Evolutionary conservation across 2,797 vertebrate species (phyloP).

Genomic region (Emys orbicularis): DNA sequence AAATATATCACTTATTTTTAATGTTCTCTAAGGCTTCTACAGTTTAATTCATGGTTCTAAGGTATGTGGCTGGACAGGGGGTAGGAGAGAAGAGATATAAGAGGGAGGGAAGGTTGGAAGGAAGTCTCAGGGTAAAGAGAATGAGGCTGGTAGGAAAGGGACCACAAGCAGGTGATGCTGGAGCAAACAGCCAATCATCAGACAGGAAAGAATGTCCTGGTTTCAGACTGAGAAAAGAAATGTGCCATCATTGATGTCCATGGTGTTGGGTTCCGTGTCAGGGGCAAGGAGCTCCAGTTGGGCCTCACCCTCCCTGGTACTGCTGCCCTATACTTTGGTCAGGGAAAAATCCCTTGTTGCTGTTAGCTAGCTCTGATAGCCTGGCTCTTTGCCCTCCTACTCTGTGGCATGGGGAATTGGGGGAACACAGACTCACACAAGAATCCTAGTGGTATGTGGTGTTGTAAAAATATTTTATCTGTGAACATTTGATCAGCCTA

Average conservation of each 20-base stretch:
- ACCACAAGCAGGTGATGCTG: neutral
- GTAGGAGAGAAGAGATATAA: neutral
- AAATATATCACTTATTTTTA: neutral
- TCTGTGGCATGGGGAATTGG: neutral
- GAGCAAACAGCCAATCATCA: neutral
- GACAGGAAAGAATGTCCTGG: neutral
- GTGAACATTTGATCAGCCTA: neutral
- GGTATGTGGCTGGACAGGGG: neutral
- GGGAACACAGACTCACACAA: neutral
- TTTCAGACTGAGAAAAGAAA: neutral
- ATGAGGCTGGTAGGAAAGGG: neutral
- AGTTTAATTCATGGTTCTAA: neutral
- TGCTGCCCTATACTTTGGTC: neutral
- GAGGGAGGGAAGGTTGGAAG: neutral
- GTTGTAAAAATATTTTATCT: neutral
- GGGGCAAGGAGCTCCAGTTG: neutral
- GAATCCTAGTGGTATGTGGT: neutral
- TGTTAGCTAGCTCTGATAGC: neutral
- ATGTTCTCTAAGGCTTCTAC: neutral
- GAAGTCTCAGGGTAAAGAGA: neutral
- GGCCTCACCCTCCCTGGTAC: neutral
- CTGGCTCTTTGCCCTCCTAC: neutral
- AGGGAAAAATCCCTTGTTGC: neutral
- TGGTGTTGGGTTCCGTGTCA: neutral
- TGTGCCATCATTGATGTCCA: neutral